Base-by-base conservation (phyloP, 2,113 vertebrate genomes). In the Osmerus eperlanus region DNA sequence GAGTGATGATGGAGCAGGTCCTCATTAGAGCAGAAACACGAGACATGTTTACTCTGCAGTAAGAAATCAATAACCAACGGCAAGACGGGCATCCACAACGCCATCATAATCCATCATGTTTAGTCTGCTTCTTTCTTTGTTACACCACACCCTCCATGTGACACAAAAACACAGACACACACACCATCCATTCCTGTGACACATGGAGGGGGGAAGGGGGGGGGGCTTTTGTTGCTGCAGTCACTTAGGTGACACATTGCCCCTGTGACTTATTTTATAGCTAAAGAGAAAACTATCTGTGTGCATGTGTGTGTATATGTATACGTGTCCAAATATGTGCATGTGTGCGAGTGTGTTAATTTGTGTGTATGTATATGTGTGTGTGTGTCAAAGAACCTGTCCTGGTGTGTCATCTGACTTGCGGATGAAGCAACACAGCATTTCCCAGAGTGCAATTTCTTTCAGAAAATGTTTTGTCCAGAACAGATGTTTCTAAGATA, bases 31-130 rank as follows among this genome's bases (percentile, higher is more conserved):
- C 56, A 58, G 53, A 68, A 75, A 55, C 70, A 80, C 63, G 79
- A 18, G 18, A 19, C 69, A 70, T 25, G 67, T 70, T 70, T 59
- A 77, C 56, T 15, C 64, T 55, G 64, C 67, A 61, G 58, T 62
- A 79, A 85, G 58, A 25, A 75, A 87, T 87, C 78, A 82, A 86
- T 81, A 78, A 32, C 59, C 21, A 60, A 56, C 32, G 51, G 70
- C 69, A 25, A 73, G 54, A 63, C 62, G 14, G 58, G 29, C 53
- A 81, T 76, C 67, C 55, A 18, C 68, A n/a, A 21, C 73, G 70
- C 77, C 79, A 76, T 78, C 53, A 67, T 60, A 80, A 75, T 75
- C 60, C n/a, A 25, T 75, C 25, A 60, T 54, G 3, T 66, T 74
- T 58, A 41, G 67, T 70, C 47, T 54, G 36, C 23, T 15, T 61